Conservation (phyloP, 2,888 invertebrate genomes). For the Thymelicus sylvestris region DNA sequence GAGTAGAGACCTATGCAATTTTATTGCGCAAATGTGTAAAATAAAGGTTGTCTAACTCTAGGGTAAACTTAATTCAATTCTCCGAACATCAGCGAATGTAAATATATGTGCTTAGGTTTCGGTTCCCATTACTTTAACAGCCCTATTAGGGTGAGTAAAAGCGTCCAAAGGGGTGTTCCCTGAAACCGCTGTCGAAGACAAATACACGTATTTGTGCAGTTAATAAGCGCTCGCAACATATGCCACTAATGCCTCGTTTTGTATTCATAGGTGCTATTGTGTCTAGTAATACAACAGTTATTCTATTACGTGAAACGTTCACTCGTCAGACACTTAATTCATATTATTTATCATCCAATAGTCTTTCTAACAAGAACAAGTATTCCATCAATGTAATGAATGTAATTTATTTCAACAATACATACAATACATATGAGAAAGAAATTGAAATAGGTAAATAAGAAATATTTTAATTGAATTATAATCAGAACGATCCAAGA, state of each 20-base stretch:
- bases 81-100: neutral
- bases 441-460: too few relatives aligned
- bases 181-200: constrained; percentile 10
- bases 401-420: too few relatives aligned
- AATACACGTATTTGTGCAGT: constrained; percentile 13
- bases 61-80: neutral
- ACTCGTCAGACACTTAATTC: constrained; percentile 7
- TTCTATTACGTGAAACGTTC: constrained; percentile 1
- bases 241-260: neutral
- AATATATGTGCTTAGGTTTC: constrained; percentile 2
- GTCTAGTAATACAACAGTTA: neutral
- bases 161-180: constrained; percentile 7
- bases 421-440: too few relatives aligned
- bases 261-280: constrained; percentile 11
- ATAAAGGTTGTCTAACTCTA: neutral
- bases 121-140: constrained; percentile 7
- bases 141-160: constrained; percentile 12
- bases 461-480: too few relatives aligned
- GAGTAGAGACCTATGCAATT: too few relatives aligned
- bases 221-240: constrained; percentile 7
- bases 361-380: neutral
- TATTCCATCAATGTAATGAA: too few relatives aligned
- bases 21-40: too few relatives aligned
- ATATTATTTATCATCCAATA: neutral
- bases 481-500: too few relatives aligned